Evolutionary conservation across 1,140 invertebrate species (phyloP).

Genomic region (Ostrea denselamellosa): DNA sequence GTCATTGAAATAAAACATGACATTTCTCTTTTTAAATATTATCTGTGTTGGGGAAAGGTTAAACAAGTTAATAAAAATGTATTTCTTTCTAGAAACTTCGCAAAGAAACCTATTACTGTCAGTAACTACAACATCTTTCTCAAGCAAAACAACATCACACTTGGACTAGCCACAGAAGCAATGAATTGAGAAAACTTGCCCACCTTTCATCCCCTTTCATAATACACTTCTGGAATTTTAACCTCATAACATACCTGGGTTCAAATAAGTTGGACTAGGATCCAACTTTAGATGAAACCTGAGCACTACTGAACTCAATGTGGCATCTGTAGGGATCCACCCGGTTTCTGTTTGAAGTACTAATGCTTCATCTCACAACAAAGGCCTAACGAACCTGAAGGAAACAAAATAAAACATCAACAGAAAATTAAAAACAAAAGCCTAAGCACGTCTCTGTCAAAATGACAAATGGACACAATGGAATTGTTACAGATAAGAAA

Average conservation of each 20-base stretch:
- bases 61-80: constrained; percentile 5
- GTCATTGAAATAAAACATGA: background rate
- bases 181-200: background rate
- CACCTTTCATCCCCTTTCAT: background rate
- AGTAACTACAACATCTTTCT: background rate
- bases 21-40: background rate
- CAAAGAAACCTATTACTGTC: background rate
- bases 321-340: background rate
- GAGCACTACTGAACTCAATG: background rate
- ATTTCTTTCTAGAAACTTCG: background rate
- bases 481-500: constrained; percentile 36
- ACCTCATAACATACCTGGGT: background rate
- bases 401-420: constrained; percentile 26
- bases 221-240: background rate
- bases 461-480: constrained; percentile 26
- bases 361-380: constrained; percentile 15
- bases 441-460: constrained; percentile 21
- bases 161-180: background rate
- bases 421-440: constrained; percentile 23
- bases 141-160: background rate
- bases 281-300: background rate
- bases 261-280: background rate
- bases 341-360: constrained; percentile 6
- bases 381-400: constrained; percentile 6
- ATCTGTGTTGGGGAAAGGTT: background rate